Base-by-base conservation (phyloP, 2,888 invertebrate genomes). In the Pecten maximus region DNA sequence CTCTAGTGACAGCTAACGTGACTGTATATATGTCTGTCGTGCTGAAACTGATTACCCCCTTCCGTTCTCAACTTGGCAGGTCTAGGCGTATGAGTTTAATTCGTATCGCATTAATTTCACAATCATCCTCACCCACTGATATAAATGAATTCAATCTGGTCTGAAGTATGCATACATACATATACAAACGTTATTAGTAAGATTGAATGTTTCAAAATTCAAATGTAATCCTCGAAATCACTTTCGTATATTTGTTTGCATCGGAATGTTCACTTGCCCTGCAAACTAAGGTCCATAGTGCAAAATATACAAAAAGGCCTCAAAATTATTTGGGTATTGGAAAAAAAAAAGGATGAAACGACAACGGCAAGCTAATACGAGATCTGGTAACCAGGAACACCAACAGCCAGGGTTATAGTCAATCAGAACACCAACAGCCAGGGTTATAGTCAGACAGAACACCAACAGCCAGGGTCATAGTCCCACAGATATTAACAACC, bases 91-190 rank as follows among this genome's bases (percentile, higher is more conserved):
- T 35, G 74, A 3, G 28, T 74, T 74, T 74, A 74, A 74, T 74
- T 74, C 74, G 8, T 74, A 74, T 74, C 35, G 12, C 28, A 28
- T 74, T 74, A 35, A 35, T 74, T 35, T 74, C 35, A 35, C 74
- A 74, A 74, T 23, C 74, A 74, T 15, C 23, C 74, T 74, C 74
- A 35, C 74, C 8, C 74, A 35, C 28, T 74, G 74, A 28, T 35
- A 74, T 2, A 28, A 74, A 74, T 74, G 74, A 74, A 74, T 35
- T 74, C 35, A 74, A 74, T 74, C 3, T 74, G 3, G 74, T 74
- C 28, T 74, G 74, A 35, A 74, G 74, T 35, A 12, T 74, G 74
- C 74, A 74, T 74, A 74, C 28, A 74, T 74, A 74, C 74, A 74
- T 74, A 6, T 10, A 74, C 28, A 74, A 74, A 74, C 74, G 74